Base-by-base conservation (phyloP, 2,888 invertebrate species). In the Abscondita cerata region DNA sequence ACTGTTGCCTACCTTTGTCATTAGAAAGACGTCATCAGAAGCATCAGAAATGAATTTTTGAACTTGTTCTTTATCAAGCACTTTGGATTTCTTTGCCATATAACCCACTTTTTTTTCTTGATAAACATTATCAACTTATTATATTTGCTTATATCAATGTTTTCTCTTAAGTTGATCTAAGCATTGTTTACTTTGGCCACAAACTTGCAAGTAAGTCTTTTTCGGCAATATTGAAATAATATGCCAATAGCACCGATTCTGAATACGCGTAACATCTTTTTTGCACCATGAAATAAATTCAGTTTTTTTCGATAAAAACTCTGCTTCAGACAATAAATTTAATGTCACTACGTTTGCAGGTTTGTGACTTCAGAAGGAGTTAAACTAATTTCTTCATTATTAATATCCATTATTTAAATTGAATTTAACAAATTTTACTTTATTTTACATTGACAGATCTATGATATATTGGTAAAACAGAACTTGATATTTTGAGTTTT, bases 241-340 rank as follows among this genome's bases (percentile, higher is more conserved):
- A 52, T 13, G 16, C 52, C 19, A 58, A 16, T 11, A 52, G 34
- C 25, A 44, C 51, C 1, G 40, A 15, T 58, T 58, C 58, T 5
- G 52, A 52, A 52, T 52, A 31, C 11, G 44, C 41, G 18, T 18
- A 6, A 18, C 11, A n/a, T 52, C 41, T 16, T 51, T 16, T 11
- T 58, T 25, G 11, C 58, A 57, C 57, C 57, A 57, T 48, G 52
- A 20, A 8, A 58, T 44, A 18, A 58, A 52, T 58, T 52, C 31
- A 25, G 44, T 41, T 44, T 31, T 40, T 20, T 52, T 13, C n/a
- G n/a, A n/a, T n/a, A n/a, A n/a, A n/a, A n/a, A n/a, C n/a, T n/a
- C n/a, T n/a, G n/a, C n/a, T n/a, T n/a, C n/a, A n/a, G n/a, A n/a
- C n/a, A n/a, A n/a, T n/a, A n/a, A n/a, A n/a, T n/a, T n/a, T n/a